These are phyloP conservation scores for Hormaphis cornu DNA, from an alignment of 1,140 invertebrate species.

Conservation along the genomic window DNA sequence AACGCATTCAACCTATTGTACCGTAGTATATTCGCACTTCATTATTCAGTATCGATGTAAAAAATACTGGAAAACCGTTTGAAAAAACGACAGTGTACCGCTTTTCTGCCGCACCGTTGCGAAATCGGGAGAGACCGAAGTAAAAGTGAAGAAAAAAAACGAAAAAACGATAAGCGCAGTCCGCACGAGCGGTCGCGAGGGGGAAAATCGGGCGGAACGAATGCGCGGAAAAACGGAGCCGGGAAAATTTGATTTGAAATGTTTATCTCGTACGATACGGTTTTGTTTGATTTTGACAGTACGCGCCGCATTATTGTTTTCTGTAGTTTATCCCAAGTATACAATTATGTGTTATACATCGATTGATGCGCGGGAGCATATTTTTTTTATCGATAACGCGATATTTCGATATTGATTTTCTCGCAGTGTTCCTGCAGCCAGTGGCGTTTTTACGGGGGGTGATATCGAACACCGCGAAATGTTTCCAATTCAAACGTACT, in stretches of 20 bases:
- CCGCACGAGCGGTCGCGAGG: neutral
- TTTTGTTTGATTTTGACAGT: neutral
- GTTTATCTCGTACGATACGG: too few relatives aligned
- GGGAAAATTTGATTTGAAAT: constrained; percentile 17
- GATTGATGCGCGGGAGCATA: neutral
- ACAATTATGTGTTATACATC: too few relatives aligned
- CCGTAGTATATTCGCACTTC: constrained; percentile 24
- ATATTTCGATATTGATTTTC: too few relatives aligned
- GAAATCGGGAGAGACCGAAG: neutral
- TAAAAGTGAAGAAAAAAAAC: too few relatives aligned
- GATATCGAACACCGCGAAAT: too few relatives aligned
- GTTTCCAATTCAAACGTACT: too few relatives aligned
- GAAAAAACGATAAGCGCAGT: constrained; percentile 22
- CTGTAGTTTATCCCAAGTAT: too few relatives aligned
- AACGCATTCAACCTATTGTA: too few relatives aligned
- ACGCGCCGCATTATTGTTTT: neutral
- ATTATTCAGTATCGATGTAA: constrained; percentile 26
- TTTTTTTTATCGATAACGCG: too few relatives aligned
- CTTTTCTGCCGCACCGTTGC: neutral
- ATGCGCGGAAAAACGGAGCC: neutral
- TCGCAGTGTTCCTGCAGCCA: too few relatives aligned
- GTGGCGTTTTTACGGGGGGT: too few relatives aligned
- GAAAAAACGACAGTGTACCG: constrained; percentile 19
- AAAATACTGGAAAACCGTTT: constrained; percentile 24
- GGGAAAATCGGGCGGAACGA: constrained; percentile 1